Percentiles rank a stretch among this genome's conserved stretches.
These are phyloP conservation scores for Meliscaeva auricollis DNA, from an alignment of 2,888 invertebrate genomes.

Conservation along the genomic window DNA sequence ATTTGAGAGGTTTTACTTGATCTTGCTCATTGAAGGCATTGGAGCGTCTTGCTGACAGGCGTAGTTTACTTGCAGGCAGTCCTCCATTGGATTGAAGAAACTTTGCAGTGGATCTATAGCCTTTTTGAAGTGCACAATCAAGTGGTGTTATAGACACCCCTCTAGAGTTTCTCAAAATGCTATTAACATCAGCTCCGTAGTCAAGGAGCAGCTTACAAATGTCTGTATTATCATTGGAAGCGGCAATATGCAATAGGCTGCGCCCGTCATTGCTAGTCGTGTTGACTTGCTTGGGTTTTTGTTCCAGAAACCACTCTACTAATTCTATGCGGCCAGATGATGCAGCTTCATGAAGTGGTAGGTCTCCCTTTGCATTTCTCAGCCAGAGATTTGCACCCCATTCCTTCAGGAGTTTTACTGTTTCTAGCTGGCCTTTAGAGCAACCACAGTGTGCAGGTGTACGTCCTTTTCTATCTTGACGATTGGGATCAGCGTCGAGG, in stretches of 20 bases:
- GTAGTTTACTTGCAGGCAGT: slow-evolving; percentile 90
- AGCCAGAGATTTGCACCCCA: slow-evolving; percentile 96
- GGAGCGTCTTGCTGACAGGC: slow-evolving; percentile 81
- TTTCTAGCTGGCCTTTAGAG: slow-evolving; percentile 97
- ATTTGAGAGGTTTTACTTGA: slow-evolving; percentile 82
- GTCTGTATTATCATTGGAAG: slow-evolving; percentile 96
- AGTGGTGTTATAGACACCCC: slow-evolving; percentile 95
- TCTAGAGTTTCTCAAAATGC: slow-evolving; percentile 92
- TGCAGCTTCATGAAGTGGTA: slow-evolving; percentile 98
- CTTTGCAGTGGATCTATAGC: slow-evolving; percentile 95
- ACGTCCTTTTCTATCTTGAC: slow-evolving; percentile 96
- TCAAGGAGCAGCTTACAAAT: slow-evolving; percentile 95
- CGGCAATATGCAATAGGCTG: slow-evolving; percentile 96
- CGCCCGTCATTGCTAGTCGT: slow-evolving; percentile 96
- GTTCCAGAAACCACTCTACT: slow-evolving; percentile 94
- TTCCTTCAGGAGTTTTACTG: slow-evolving; percentile 89
- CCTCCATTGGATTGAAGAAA: slow-evolving; percentile 96
- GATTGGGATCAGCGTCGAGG: slow-evolving; percentile 95
- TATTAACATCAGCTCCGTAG: slow-evolving; percentile 93
- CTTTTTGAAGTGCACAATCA: slow-evolving; percentile 94
- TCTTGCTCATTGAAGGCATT: slow-evolving; percentile 83
- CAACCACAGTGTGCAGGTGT: slow-evolving; percentile 98
- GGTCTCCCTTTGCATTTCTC: slow-evolving; percentile 96
- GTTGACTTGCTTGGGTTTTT: slow-evolving; percentile 93
- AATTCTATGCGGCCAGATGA: slow-evolving; percentile 95